Evolutionary conservation across 2,113 vertebrate species (phyloP).

Genomic region (Mastomys natalensis): DNA sequence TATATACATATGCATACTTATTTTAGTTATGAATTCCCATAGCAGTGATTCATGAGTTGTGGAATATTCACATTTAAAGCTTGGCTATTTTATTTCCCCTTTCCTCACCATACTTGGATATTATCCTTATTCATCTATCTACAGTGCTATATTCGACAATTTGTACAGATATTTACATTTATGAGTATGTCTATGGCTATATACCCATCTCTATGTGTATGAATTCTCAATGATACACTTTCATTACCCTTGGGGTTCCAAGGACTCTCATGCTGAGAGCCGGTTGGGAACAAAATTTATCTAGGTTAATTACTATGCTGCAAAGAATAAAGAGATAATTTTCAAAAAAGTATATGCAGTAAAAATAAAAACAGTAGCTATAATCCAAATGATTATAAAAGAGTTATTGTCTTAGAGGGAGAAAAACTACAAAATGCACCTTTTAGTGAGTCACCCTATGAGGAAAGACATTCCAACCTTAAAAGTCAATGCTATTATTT

Average conservation of each 20-base stretch:
- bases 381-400: constrained; percentile 45
- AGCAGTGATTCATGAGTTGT: background rate
- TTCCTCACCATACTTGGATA: background rate
- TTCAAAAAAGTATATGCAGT: constrained; percentile 2
- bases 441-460: background rate
- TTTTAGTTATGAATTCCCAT: background rate
- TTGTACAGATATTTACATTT: background rate
- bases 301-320: background rate
- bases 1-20: background rate
- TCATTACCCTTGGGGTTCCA: background rate
- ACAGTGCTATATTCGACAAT: background rate
- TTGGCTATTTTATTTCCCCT: background rate
- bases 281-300: background rate
- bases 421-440: background rate
- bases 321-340: background rate
- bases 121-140: background rate
- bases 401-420: background rate
- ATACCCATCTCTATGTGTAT: background rate
- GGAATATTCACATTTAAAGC: background rate
- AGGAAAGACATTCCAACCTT: constrained; percentile 39
- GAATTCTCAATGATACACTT: background rate
- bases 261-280: background rate
- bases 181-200: background rate
- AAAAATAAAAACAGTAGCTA: constrained; percentile 17
- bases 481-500: constrained; percentile 58